These are phyloP conservation scores for Cyanoderma ruficeps DNA, from an alignment of 2,113 vertebrate species.

Conservation along the genomic window DNA sequence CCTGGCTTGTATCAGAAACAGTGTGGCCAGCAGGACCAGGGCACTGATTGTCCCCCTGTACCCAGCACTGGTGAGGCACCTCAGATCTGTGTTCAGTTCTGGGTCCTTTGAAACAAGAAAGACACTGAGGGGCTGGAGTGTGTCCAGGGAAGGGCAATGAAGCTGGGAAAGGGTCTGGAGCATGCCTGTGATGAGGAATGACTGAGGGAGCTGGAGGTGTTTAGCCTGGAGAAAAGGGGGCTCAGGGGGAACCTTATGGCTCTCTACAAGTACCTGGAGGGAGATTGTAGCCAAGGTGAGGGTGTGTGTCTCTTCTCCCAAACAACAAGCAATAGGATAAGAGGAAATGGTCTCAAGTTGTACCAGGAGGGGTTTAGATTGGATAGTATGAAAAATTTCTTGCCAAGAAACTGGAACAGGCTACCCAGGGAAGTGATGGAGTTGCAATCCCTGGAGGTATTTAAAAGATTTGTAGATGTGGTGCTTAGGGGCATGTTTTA, in stretches of 20 bases:
- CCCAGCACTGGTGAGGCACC: neutral
- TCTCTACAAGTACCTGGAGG: neutral
- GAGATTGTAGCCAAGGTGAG: neutral
- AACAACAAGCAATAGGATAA: neutral
- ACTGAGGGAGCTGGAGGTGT: neutral
- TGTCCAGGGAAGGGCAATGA: neutral
- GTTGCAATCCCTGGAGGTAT: neutral
- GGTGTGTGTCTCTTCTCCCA: neutral
- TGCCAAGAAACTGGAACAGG: neutral
- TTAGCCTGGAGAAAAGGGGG: neutral
- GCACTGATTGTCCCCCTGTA: neutral
- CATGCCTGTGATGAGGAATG: neutral
- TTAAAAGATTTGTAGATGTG: neutral
- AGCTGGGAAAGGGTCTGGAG: neutral
- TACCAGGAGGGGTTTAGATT: neutral
- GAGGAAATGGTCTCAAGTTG: neutral
- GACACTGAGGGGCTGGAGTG: neutral
- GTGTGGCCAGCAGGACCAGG: neutral
- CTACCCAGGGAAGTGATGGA: neutral
- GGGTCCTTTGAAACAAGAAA: neutral
- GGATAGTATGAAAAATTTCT: neutral
- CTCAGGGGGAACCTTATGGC: fast-evolving
- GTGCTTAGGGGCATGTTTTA: neutral
- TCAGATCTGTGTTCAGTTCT: neutral
- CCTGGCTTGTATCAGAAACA: neutral